Conservation (phyloP, 1,140 invertebrate genomes). For the Hetaerina americana region DNA sequence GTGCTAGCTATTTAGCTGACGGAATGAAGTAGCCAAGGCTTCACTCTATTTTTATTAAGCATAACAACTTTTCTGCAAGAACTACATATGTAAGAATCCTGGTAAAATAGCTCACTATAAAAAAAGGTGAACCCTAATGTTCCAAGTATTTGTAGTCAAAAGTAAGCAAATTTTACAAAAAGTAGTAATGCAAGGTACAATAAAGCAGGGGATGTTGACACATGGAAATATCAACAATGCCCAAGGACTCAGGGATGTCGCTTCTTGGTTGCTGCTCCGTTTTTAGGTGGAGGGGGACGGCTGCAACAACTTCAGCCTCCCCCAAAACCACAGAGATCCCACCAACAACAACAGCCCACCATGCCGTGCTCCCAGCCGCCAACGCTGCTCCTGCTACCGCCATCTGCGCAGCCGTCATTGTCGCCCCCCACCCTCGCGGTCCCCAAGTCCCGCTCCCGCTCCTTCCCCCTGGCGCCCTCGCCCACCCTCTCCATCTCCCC, state of each 20-base stretch:
- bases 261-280: not conserved
- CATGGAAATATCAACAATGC: too few species aligned
- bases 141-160: too few species aligned
- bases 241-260: not conserved
- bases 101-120: too few species aligned
- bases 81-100: too few species aligned
- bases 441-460: slow-evolving; percentile 9
- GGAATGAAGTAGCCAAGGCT: too few species aligned
- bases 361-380: not conserved
- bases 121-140: too few species aligned
- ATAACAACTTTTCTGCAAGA: too few species aligned
- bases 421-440: not conserved
- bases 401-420: not conserved
- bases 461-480: slow-evolving; percentile 13
- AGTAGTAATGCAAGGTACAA: too few species aligned
- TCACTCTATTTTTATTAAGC: too few species aligned
- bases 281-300: not conserved
- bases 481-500: not conserved
- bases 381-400: not conserved
- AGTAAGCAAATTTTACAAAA: too few species aligned
- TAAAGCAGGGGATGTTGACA: too few species aligned
- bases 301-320: slow-evolving; percentile 17
- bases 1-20: too few species aligned
- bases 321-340: slow-evolving; percentile 26
- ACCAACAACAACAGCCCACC: slow-evolving; percentile 18